Percentiles rank a stretch among this genome's conserved stretches.
Conservation (phyloP, 2,797 vertebrate species). For the Sebastes baramenuke region DNA sequence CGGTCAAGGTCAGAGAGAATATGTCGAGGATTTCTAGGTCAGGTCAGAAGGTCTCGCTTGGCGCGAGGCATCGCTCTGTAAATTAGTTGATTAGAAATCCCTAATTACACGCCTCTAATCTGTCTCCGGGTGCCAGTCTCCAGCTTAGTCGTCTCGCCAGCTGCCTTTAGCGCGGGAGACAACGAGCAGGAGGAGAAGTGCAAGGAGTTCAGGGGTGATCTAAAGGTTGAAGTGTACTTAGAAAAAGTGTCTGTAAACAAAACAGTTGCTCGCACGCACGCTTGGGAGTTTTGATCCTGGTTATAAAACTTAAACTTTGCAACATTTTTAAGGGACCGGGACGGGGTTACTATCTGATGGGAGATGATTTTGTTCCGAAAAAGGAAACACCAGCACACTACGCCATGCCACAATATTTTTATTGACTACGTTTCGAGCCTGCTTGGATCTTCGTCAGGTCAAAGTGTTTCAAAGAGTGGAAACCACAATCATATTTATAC, state of each 20-base stretch:
- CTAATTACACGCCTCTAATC: conserved; percentile 85
- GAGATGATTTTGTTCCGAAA: background rate
- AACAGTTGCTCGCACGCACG: background rate
- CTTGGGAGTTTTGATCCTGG: background rate
- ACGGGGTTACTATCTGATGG: background rate
- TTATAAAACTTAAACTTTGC: background rate
- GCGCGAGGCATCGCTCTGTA: conserved; percentile 77
- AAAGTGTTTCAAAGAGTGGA: too few relatives aligned
- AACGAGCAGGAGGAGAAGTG: conserved; percentile 9
- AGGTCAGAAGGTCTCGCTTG: conserved; percentile 61
- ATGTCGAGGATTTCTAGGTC: conserved; percentile 58
- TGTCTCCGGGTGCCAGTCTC: conserved; percentile 71
- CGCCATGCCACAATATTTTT: too few relatives aligned
- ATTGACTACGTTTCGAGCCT: too few relatives aligned
- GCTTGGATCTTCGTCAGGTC: too few relatives aligned
- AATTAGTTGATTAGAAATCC: conserved; percentile 90
- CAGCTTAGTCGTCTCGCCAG: conserved; percentile 76
- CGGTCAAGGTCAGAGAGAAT: conserved; percentile 42
- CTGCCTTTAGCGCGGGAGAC: conserved; percentile 44
- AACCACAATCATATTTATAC: too few relatives aligned
- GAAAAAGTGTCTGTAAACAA: background rate
- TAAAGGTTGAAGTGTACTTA: background rate
- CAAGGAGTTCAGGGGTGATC: background rate
- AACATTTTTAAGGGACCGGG: background rate
- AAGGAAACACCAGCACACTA: too few relatives aligned